Percentiles rank a stretch among this genome's conserved stretches.
Conservation (phyloP, 2,888 invertebrate species). For the Plebejus anna region DNA sequence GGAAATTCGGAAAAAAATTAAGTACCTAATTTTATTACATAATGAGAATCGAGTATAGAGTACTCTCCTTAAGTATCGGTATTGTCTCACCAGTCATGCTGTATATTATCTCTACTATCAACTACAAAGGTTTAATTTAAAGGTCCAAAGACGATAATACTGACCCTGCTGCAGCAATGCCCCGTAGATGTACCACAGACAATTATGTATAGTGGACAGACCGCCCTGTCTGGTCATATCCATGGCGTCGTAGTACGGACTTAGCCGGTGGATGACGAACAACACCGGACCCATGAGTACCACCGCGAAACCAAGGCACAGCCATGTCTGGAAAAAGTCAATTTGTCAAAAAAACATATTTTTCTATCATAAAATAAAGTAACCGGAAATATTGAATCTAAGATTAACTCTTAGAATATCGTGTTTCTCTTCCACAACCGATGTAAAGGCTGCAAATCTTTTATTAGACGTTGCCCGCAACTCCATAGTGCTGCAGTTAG, state of each 20-base stretch:
- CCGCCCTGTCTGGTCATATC: constrained; percentile 79
- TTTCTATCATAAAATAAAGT: too few species aligned
- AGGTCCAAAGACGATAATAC: neutral
- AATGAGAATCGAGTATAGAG: too few species aligned
- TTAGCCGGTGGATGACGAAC: constrained; percentile 85
- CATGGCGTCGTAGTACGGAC: constrained; percentile 85
- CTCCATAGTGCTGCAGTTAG: too few species aligned
- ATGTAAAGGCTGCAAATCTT: too few species aligned
- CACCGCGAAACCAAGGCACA: constrained; percentile 86
- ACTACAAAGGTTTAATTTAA: neutral
- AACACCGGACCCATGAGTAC: constrained; percentile 88
- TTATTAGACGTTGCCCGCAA: too few species aligned
- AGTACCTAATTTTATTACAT: too few species aligned
- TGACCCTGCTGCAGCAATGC: constrained; percentile 94
- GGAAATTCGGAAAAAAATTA: too few species aligned
- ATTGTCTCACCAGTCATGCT: too few species aligned
- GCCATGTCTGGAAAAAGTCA: constrained; percentile 85
- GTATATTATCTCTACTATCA: neutral
- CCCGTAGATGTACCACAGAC: constrained; percentile 94
- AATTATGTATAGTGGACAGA: constrained; percentile 82
- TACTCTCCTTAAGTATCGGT: too few species aligned
- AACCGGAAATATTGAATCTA: too few species aligned
- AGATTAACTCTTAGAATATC: too few species aligned
- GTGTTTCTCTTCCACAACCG: too few species aligned
- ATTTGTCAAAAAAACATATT: neutral